Conservation (phyloP, 2,113 vertebrate species). For the Scopus umbretta region DNA sequence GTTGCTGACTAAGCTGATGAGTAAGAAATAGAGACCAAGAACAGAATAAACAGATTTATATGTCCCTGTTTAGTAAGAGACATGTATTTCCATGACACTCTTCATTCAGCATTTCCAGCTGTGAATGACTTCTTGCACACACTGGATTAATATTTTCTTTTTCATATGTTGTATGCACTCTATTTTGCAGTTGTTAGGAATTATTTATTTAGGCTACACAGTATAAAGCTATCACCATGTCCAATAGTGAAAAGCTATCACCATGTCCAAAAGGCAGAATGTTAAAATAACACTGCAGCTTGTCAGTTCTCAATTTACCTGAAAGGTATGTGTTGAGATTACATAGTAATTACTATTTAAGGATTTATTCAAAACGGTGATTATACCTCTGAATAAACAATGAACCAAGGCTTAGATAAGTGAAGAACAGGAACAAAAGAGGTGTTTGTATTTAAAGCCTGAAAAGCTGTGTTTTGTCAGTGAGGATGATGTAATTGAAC, state of each 20-base stretch:
- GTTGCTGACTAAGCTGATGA: not conserved
- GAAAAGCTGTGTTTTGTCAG: not conserved
- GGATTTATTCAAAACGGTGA: not conserved
- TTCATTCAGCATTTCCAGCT: not conserved
- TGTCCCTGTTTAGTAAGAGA: not conserved
- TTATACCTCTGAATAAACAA: not conserved
- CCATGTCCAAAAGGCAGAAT: not conserved
- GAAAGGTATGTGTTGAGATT: not conserved
- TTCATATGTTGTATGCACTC: not conserved
- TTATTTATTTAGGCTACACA: not conserved
- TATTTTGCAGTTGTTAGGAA: not conserved
- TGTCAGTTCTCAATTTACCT: not conserved
- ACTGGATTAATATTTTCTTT: not conserved
- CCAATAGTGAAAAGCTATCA: not conserved
- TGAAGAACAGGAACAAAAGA: not conserved
- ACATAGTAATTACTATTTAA: not conserved
- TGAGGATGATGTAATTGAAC: not conserved
- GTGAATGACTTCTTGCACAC: not conserved
- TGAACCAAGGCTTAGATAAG: not conserved
- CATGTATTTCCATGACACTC: not conserved
- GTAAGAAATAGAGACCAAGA: not conserved
- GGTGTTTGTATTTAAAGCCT: not conserved
- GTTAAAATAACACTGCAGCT: not conserved
- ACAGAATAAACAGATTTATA: not conserved
- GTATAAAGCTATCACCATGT: not conserved